Conservation (phyloP, 2,113 vertebrate genomes). For the Sander vitreus region DNA sequence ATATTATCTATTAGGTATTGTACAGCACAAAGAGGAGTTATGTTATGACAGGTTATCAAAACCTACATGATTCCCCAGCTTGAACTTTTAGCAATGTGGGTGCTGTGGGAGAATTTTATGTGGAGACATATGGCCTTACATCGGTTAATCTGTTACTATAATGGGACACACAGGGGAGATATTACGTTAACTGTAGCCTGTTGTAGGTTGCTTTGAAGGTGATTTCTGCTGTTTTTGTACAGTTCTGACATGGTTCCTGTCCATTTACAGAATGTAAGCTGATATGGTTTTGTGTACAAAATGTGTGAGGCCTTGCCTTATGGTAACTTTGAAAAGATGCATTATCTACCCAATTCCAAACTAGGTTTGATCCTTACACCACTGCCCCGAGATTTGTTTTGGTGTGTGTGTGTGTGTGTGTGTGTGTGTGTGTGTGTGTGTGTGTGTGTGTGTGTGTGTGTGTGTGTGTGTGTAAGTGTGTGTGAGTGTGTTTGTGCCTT, state of each 20-base stretch:
- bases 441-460: neutral
- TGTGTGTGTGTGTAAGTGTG: slow-evolving; percentile 25
- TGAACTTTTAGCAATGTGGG: slow-evolving; percentile 29
- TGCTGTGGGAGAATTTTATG: slow-evolving; percentile 38
- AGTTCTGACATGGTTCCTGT: slow-evolving; percentile 13
- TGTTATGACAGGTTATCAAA: slow-evolving; percentile 47
- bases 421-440: slow-evolving; percentile 20
- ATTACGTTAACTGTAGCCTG: slow-evolving; percentile 28
- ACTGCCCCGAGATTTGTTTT: slow-evolving; percentile 57
- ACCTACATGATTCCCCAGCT: slow-evolving; percentile 25
- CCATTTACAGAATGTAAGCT: slow-evolving; percentile 10
- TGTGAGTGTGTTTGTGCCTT: slow-evolving; percentile 43
- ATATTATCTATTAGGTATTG: slow-evolving; percentile 7
- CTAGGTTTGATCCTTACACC: slow-evolving; percentile 42
- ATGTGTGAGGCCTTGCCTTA: slow-evolving; percentile 34
- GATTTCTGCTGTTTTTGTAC: neutral
- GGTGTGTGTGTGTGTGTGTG: slow-evolving; percentile 26
- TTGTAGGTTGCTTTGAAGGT: neutral
- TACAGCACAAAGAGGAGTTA: slow-evolving; percentile 34
- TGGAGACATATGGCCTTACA: slow-evolving; percentile 54
- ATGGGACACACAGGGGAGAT: slow-evolving; percentile 37
- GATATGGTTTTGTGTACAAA: slow-evolving; percentile 24
- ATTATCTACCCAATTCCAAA: slow-evolving; percentile 40
- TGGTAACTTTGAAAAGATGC: slow-evolving; percentile 31
- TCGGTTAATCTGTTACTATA: slow-evolving; percentile 48